A percentile compares a stretch with the other conserved stretches of the same genome.
These are phyloP conservation scores for Propithecus coquereli DNA, from an alignment of 2,113 vertebrate genomes.

Conservation along the genomic window DNA sequence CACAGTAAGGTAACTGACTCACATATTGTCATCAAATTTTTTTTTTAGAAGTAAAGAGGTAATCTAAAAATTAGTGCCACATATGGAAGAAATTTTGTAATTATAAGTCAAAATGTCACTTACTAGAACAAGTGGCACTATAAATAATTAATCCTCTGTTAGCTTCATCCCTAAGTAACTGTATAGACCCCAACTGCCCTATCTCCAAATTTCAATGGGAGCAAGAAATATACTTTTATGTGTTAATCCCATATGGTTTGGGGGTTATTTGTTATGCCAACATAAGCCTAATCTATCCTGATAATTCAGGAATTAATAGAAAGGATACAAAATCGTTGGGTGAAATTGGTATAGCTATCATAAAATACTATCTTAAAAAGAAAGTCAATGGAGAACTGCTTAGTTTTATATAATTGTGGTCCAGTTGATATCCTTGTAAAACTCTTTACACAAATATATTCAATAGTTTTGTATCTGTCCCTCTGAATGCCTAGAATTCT, in stretches of 20 bases:
- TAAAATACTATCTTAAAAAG: background rate
- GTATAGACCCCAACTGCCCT: background rate
- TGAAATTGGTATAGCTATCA: background rate
- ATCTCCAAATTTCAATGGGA: background rate
- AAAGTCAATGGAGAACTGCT: background rate
- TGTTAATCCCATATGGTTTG: background rate
- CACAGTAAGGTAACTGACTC: background rate
- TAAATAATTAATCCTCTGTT: background rate
- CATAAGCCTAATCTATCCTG: background rate
- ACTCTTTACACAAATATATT: background rate
- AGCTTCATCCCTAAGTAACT: background rate
- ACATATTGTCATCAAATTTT: background rate
- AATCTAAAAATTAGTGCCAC: background rate
- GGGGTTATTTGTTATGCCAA: background rate
- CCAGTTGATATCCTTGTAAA: background rate
- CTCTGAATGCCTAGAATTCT: background rate
- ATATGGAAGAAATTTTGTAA: background rate
- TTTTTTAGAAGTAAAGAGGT: background rate
- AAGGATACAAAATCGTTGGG: background rate
- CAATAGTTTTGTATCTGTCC: background rate
- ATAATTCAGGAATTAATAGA: background rate
- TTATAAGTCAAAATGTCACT: background rate
- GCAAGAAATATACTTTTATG: background rate
- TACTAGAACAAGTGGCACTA: background rate
- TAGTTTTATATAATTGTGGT: background rate